Conservation (phyloP, 2,113 vertebrate species). For the Elanus axillaris region DNA sequence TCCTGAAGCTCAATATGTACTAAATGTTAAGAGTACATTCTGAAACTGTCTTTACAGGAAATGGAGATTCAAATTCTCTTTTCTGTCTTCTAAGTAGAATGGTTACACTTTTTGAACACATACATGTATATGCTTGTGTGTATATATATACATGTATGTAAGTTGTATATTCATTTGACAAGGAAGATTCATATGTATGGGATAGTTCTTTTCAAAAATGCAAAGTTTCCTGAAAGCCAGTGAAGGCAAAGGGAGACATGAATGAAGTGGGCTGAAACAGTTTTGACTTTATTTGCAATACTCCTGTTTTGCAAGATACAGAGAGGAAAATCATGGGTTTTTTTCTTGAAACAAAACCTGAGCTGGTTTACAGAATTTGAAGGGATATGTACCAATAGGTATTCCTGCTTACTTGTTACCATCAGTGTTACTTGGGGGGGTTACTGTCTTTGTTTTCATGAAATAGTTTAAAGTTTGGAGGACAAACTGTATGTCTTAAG, state of each 20-base stretch:
- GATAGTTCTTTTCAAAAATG: background rate
- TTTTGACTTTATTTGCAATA: background rate
- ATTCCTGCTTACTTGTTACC: background rate
- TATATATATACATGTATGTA: rapidly evolving
- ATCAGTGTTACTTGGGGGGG: background rate
- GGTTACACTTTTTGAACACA: background rate
- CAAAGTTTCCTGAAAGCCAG: background rate
- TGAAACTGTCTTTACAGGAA: background rate
- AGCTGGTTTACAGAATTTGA: background rate
- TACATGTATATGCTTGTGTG: rapidly evolving
- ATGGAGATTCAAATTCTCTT: background rate
- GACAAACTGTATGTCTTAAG: rapidly evolving
- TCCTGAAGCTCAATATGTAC: background rate
- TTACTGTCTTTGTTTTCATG: background rate
- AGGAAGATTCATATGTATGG: background rate
- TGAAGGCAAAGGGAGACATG: background rate
- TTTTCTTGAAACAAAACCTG: background rate
- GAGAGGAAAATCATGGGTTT: background rate
- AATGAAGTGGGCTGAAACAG: background rate
- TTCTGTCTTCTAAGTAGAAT: background rate
- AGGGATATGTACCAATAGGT: background rate
- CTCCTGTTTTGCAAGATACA: background rate
- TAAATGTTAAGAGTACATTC: background rate
- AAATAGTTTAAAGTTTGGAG: background rate
- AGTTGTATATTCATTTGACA: background rate